Evolutionary conservation across 2,888 invertebrate species (phyloP).

Genomic region (Tuberolachnus salignus): DNA sequence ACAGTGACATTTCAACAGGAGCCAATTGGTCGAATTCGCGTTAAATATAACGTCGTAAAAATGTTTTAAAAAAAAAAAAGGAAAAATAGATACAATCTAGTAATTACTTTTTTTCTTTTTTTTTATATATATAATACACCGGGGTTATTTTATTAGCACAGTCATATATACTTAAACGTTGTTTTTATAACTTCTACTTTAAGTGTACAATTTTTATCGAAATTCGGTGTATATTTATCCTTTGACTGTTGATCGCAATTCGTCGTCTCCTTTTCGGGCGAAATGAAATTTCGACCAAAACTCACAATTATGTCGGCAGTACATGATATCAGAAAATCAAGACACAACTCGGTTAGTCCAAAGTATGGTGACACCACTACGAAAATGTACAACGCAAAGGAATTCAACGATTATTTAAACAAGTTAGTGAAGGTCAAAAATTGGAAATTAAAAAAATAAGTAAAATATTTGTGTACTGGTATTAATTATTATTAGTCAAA

Average conservation of each 20-base stretch:
- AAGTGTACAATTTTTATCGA: background rate
- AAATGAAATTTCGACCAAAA: slow-evolving; percentile 31
- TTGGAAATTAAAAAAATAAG: no score
- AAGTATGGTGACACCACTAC: background rate
- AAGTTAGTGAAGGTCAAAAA: slow-evolving; percentile 22
- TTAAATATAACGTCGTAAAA: background rate
- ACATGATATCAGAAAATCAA: slow-evolving; percentile 33
- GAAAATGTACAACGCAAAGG: slow-evolving; percentile 22
- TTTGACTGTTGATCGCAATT: background rate
- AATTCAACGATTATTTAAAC: slow-evolving; percentile 52
- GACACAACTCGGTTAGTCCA: slow-evolving; percentile 31
- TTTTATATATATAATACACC: background rate
- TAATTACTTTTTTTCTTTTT: slow-evolving; percentile 9
- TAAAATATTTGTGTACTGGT: slow-evolving; percentile 1
- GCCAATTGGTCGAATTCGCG: background rate
- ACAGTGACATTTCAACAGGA: slow-evolving; percentile 16
- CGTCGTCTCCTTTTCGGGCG: no score
- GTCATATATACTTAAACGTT: no score
- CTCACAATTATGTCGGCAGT: slow-evolving; percentile 24
- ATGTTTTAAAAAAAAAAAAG: background rate
- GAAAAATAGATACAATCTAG: background rate
- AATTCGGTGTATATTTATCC: background rate
- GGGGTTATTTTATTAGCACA: no score
- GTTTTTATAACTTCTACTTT: background rate
- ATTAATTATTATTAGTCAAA: background rate